phyloP scores from a whole-genome alignment of 2,113 vertebrate genomes.

The Rattus norvegicus region DNA sequence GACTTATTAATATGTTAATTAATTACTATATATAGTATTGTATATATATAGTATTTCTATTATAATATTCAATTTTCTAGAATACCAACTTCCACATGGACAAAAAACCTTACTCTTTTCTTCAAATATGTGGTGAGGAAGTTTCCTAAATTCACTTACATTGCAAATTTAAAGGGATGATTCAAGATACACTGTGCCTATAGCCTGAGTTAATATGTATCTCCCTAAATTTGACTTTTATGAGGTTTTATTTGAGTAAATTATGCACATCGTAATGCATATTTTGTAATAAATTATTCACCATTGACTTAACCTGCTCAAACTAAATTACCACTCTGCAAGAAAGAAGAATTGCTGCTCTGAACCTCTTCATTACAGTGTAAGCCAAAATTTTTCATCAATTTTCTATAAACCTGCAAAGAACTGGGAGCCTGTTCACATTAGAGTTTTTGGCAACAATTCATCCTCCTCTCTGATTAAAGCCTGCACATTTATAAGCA shows the following conservation, averaged over 20 bases:
- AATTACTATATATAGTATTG: background rate
- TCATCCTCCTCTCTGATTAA: conserved; percentile 54
- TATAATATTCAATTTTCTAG: background rate
- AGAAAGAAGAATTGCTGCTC: conserved; percentile 75
- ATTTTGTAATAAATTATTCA: conserved; percentile 80
- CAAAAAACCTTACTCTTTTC: background rate
- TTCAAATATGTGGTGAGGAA: conserved; percentile 12
- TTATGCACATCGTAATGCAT: conserved; percentile 68
- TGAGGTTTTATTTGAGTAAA: conserved; percentile 72
- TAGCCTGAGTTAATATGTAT: conserved; percentile 43
- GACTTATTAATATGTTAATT: background rate
- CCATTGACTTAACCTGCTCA: conserved; percentile 63
- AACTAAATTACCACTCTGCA: conserved; percentile 66
- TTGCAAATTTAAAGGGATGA: conserved; percentile 22
- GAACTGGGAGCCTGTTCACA: conserved; percentile 52
- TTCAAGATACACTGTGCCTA: background rate
- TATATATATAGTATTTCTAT: background rate
- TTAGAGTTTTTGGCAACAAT: conserved; percentile 67
- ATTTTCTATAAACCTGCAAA: conserved; percentile 77
- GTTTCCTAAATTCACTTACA: conserved; percentile 1
- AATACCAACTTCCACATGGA: background rate
- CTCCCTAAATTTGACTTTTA: conserved; percentile 63
- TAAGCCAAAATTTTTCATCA: conserved; percentile 71
- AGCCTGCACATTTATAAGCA: conserved; percentile 24
- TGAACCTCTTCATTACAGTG: conserved; percentile 75